Base-by-base conservation (phyloP, 2,888 invertebrate genomes). In the Diadegma fenestrale region DNA sequence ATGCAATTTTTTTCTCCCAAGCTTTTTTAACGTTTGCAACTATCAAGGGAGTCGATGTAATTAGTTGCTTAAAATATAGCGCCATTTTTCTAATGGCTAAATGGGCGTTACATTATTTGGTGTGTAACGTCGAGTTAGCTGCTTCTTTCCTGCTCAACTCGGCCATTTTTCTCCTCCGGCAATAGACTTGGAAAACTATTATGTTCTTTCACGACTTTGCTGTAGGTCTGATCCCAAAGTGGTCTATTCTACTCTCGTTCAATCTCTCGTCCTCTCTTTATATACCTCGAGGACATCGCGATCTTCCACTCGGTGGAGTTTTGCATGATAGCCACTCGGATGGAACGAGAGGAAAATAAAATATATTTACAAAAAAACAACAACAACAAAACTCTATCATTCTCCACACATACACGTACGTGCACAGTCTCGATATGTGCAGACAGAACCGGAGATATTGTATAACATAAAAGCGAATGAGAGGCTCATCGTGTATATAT, bases 211-310 rank as follows among this genome's bases (percentile, higher is more conserved):
- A 82, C 79, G 69, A 85, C 79, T 82, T 80, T 66, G 61, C 80
- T 68, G 79, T 82, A 80, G 85, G 82, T 82, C 71, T 76, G 76
- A 85, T 80, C 79, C 71, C 82, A 80, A 71, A 82, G 85, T 82
- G 81, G 81, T 85, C 77, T 66, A 85, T 81, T 81, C 80, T 45
- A 76, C 82, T 82, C 85, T 82, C 76, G 76, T 82, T 82, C 72
- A 73, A 80, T 73, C 75, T 80, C 63, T 73, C 64, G 71, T 26
- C 19, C 26, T 85, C 63, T 61, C 78, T 81, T 78, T 73, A 82
- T 82, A 82, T 82, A 80, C 82, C 85, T 85, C 82, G 82, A 72
- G 76, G 82, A 85, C 79, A 82, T 85, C 64, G 82, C 76, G 71
- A 85, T 85, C 85, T 82, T 82, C 64, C 79, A 33, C 66, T 80